A percentile compares a stretch with the other conserved stretches of the same genome.
phyloP scores from a whole-genome alignment of 2,113 vertebrate species.

The Cinclus mexicanus region DNA sequence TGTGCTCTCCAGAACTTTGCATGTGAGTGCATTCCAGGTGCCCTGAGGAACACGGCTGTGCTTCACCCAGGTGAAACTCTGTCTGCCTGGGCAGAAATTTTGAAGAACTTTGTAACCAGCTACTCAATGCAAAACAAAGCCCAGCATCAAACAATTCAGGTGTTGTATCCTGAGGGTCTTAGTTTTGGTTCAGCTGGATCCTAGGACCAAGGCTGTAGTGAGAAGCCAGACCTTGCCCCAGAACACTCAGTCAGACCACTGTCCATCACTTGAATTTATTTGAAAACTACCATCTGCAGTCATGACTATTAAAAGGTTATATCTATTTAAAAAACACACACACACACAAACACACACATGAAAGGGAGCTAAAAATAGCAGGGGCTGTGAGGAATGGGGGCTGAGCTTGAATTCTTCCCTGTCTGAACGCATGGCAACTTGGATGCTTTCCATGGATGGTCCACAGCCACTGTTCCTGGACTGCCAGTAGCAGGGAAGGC shows the following conservation, averaged over 20 bases:
- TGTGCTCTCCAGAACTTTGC: neutral
- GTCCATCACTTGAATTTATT: neutral
- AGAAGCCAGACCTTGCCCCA: neutral
- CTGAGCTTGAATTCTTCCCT: neutral
- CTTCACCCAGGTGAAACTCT: neutral
- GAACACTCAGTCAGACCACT: neutral
- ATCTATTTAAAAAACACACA: constrained; percentile 32
- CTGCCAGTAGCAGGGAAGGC: neutral
- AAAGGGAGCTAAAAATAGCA: neutral
- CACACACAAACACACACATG: neutral
- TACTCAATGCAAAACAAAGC: neutral
- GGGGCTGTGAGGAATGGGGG: neutral
- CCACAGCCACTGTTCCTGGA: neutral
- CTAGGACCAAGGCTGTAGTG: neutral
- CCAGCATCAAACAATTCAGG: neutral
- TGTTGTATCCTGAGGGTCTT: neutral
- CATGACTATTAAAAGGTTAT: neutral
- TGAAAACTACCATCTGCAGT: neutral
- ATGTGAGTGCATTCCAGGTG: neutral
- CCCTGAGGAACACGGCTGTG: neutral
- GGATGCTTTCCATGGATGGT: neutral
- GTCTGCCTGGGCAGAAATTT: neutral
- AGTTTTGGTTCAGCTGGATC: neutral
- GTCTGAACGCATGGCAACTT: neutral
- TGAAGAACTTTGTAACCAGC: neutral